Percentiles rank a stretch among this genome's conserved stretches.
Conservation (phyloP, 1,140 invertebrate species). For the Saxidomus purpurata region DNA sequence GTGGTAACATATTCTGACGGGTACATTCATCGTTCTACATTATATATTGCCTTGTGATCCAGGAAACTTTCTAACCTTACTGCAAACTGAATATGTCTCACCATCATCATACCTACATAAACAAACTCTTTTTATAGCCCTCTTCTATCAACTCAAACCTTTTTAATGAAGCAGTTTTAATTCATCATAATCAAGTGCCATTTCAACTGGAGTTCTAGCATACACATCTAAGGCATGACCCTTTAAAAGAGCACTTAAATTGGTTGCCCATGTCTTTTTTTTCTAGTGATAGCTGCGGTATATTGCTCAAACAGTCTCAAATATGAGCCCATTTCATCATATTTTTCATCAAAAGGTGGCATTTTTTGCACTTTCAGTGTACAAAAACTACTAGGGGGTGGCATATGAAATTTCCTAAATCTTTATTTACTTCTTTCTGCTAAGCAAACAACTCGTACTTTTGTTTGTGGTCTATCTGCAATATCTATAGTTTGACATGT, state of each 20-base stretch:
- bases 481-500: neutral
- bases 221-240: constrained; percentile 72
- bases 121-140: constrained; percentile 62
- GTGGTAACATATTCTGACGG: too few species aligned
- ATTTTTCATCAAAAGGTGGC: constrained; percentile 66
- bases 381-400: neutral
- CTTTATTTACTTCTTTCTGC: neutral
- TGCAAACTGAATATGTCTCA: constrained; percentile 62
- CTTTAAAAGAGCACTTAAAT: constrained; percentile 66
- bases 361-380: too few species aligned
- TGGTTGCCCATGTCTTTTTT: constrained; percentile 38
- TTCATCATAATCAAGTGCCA: constrained; percentile 63
- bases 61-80: constrained; percentile 30
- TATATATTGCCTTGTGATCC: neutral
- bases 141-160: constrained; percentile 70
- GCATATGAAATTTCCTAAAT: neutral
- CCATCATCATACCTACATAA: constrained; percentile 52
- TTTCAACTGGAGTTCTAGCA: constrained; percentile 46
- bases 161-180: constrained; percentile 68
- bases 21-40: too few species aligned
- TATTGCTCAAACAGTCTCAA: constrained; percentile 60
- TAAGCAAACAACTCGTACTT: neutral
- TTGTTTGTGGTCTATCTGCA: neutral
- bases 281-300: constrained; percentile 51
- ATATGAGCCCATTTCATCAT: constrained; percentile 68